Evolutionary conservation across 2,113 vertebrate species (phyloP), one percentile per base, ranked within the genome.

Genomic region (Tichodroma muraria): DNA sequence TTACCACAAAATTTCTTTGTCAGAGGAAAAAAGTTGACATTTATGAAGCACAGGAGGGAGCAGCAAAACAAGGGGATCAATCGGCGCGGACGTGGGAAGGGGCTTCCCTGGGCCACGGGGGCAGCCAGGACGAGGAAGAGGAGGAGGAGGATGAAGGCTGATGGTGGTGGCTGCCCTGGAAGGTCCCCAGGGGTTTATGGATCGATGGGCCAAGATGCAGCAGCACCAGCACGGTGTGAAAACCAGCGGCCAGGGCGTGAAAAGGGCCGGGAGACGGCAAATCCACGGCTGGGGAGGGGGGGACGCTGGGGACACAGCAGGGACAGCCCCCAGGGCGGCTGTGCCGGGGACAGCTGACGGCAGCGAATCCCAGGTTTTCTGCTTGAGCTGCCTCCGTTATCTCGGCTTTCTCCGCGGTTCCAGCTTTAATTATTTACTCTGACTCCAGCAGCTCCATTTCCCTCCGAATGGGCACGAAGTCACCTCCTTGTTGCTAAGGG

Each of bases 1-100:
- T 97, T 97, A 97, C 97, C 96, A 95, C 92, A 31, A 93, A 92
- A 96, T 96, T 97, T 96, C 96, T 97, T 97, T 97, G 96, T 96
- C 87, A 66, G 89, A 56, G 94, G 44, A 94, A 89, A 92, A 94
- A 96, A 95, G 95, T 95, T 97, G 94, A 94, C 94, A 96, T 97
- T 97, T 97, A 83, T 70, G 90, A 96, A 95, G 95, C 93, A 4
- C 95, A 83, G 92, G 94, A 75, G 89, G 94, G 95, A 96, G 94
- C 83, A 73, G 83, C 59, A 88, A 94, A 97, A 94, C 72, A 84
- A 86, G 90, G 52, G 6, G 87, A 73, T 95, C 91, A 57, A 85
- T 71, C 54, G 65, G 60, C 19, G 0, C 1, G 1, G 45, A 28
- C 5, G 6, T 40, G 57, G 78, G 70, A 92, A 71, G 53, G 80